Base-by-base conservation (phyloP, 2,888 invertebrate genomes). In the Thelaira solivaga region DNA sequence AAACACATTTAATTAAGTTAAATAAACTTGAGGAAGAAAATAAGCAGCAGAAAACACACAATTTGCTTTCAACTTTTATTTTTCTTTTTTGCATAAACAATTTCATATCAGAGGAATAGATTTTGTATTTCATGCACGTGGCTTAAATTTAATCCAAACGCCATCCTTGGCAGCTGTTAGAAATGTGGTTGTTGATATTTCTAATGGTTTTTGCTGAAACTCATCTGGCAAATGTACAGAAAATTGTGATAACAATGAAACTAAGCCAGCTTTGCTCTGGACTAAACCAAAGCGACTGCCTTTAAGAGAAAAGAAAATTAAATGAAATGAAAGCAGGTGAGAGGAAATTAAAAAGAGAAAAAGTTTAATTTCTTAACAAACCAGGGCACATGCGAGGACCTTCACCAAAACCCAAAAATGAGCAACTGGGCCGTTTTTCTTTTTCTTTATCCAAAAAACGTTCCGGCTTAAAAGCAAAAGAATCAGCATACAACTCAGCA, bases 351-450 rank as follows among this genome's bases (percentile, higher is more conserved):
- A 4, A 18, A 18, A 2, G 29, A 22, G 4, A 45, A 59, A 7
- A 7, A 31, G 6, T 11, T 20, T 29, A 34, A 31, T 20, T n/a
- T n/a, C n/a, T n/a, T n/a, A n/a, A n/a, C 36, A 65, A 77, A 83
- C 84, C 84, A 16, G 86, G 86, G 49, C 86, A 86, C 86, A 85
- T 85, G n/a, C 86, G 83, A 4, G 84, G 83, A 1, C 86, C 86
- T 16, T 85, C 86, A 0, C 86, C 86, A 20, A 86, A 86, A 29
- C 84, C 86, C 18, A 86, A 43, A 51, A 86, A 86, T 0, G 81
- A 53, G 26, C 83, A 83, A 34, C 82, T 82, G 1, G 57, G 39
- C 1, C 81, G 71, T 0, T 64, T 80, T 20, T 80, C 80, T 4
- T 75, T 64, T 1, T 76, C 74, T 5, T 53, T 62, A n/a, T n/a